Evolutionary conservation across 2,797 vertebrate species (phyloP).

Genomic region (Pipistrellus kuhlii): DNA sequence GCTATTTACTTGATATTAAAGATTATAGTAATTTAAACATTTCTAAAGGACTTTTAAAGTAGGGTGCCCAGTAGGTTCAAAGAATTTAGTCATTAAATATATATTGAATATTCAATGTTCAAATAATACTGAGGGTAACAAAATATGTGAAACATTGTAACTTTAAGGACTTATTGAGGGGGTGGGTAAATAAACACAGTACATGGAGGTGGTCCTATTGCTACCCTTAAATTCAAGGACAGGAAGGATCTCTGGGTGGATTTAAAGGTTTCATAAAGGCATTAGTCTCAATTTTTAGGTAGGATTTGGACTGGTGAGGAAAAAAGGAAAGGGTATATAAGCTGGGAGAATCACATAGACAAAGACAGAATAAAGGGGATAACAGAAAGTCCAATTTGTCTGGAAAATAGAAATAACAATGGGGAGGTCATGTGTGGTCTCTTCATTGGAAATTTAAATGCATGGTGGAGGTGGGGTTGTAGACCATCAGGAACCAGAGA

Average conservation of each 20-base stretch:
- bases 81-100: conserved; percentile 22
- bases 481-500: background rate
- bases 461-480: background rate
- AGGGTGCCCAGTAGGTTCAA: background rate
- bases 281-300: background rate
- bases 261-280: background rate
- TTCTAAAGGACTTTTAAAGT: conserved; percentile 32
- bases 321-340: background rate
- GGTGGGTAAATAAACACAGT: background rate
- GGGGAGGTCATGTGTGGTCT: background rate
- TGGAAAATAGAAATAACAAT: background rate
- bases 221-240: background rate
- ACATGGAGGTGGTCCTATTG: background rate
- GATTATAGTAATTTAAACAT: conserved; percentile 57
- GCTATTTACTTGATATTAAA: conserved; percentile 34
- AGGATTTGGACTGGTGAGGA: background rate
- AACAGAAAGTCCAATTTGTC: background rate
- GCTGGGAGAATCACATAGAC: background rate
- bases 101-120: conserved; percentile 40
- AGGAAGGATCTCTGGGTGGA: background rate
- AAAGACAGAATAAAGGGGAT: background rate
- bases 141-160: conserved; percentile 21
- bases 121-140: conserved; percentile 4
- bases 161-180: conserved; percentile 38
- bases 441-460: background rate